Conservation (phyloP, 1,140 invertebrate genomes). For the Acromyrmex heyeri region DNA sequence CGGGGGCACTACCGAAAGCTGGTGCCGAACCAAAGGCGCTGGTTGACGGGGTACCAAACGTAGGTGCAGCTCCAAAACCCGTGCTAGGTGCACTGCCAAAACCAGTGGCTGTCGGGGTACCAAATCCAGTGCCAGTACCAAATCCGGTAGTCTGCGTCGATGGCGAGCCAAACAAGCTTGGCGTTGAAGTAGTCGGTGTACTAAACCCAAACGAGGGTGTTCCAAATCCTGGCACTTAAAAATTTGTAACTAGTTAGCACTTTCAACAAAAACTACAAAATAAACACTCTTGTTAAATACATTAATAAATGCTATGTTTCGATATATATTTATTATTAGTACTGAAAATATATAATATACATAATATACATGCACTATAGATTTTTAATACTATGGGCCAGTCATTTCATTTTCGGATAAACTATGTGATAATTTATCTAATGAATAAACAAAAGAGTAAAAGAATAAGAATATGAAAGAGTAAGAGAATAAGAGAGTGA, state of each 20-base stretch:
- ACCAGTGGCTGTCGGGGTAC: conserved; percentile 79
- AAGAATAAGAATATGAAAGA: too few species aligned
- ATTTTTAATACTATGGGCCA: too few species aligned
- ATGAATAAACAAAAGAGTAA: too few species aligned
- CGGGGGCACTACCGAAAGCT: conserved; percentile 81
- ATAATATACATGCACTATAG: too few species aligned
- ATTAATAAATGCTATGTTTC: too few species aligned
- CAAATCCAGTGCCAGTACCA: conserved; percentile 82
- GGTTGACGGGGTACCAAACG: conserved; percentile 70
- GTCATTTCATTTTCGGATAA: too few species aligned
- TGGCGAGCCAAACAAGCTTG: conserved; percentile 83
- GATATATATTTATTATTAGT: too few species aligned
- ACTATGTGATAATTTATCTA: too few species aligned
- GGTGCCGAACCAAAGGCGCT: conserved; percentile 77
- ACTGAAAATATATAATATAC: too few species aligned
- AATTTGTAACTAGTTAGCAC: conserved; percentile 9
- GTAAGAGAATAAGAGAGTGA: too few species aligned
- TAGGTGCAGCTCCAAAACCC: conserved; percentile 63
- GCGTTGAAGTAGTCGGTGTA: conserved; percentile 78
- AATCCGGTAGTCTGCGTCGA: conserved; percentile 80
- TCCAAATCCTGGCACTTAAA: conserved; percentile 77
- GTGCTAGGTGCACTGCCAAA: conserved; percentile 82
- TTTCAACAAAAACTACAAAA: not conserved
- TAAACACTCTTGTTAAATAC: not conserved
- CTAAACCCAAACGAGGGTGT: conserved; percentile 81